phyloP scores from a whole-genome alignment of 2,888 invertebrate species.

The Dyspetes luteomarginatus region DNA sequence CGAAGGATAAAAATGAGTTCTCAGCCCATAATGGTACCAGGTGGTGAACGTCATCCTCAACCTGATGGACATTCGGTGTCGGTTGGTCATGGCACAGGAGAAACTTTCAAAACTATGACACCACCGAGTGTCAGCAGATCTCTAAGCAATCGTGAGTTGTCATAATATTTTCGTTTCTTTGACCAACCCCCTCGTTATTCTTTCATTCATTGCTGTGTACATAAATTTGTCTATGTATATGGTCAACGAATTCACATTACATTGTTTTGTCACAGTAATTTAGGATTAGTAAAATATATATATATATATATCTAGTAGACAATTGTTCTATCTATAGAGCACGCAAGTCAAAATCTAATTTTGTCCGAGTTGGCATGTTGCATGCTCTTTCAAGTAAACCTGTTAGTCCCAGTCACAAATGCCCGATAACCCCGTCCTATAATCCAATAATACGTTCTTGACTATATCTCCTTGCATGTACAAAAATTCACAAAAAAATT shows the following conservation, averaged over 20 bases:
- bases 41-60: slow-evolving; percentile 75
- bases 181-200: background rate
- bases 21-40: slow-evolving; percentile 81
- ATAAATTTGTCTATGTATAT: background rate
- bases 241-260: background rate
- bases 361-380: slow-evolving; percentile 35
- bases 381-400: slow-evolving; percentile 7
- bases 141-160: slow-evolving; percentile 79
- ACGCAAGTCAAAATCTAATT: slow-evolving; percentile 47
- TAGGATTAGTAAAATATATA: background rate
- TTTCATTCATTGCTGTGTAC: background rate
- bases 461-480: background rate
- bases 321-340: slow-evolving; percentile 48
- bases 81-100: slow-evolving; percentile 74
- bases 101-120: slow-evolving; percentile 78
- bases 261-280: background rate
- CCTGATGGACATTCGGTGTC: slow-evolving; percentile 76
- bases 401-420: slow-evolving; percentile 8
- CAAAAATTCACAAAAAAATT: background rate
- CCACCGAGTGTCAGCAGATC: slow-evolving; percentile 79
- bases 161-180: slow-evolving; percentile 4
- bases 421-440: background rate
- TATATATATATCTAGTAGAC: slow-evolving; percentile 20
- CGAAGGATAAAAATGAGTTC: slow-evolving; percentile 75
- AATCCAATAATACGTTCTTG: background rate